These are phyloP conservation scores for Zoanthus gigantus DNA, from an alignment of 92 coral and sea anemone genomes.

Conservation along the genomic window DNA sequence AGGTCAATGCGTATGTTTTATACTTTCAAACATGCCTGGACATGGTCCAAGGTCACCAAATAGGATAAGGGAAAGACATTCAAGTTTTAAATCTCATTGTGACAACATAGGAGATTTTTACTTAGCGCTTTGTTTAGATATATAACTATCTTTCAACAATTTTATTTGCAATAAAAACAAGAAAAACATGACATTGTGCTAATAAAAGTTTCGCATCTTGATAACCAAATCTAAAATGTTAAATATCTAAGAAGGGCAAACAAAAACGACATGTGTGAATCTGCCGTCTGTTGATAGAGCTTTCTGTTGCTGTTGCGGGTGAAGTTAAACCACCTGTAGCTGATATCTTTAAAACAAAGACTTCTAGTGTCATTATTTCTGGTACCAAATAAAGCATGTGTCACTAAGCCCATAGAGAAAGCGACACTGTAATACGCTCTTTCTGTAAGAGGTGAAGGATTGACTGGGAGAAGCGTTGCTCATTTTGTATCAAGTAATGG, in stretches of 20 bases:
- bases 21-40: too few species aligned
- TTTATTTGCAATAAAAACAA: too few species aligned
- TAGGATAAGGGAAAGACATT: too few species aligned
- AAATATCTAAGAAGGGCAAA: neutral
- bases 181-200: too few species aligned
- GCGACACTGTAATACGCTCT: slow-evolving; percentile 1
- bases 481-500: slow-evolving; percentile 72
- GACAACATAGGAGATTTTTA: too few species aligned
- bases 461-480: neutral
- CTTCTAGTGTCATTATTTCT: neutral
- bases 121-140: too few species aligned
- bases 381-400: slow-evolving; percentile 32
- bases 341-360: slow-evolving; percentile 16
- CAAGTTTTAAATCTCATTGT: too few species aligned
- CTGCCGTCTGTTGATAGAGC: neutral
- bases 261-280: neutral
- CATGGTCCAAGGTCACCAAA: too few species aligned
- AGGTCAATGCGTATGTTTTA: too few species aligned
- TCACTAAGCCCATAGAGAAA: neutral
- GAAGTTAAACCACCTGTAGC: slow-evolving; percentile 10
- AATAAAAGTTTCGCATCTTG: too few species aligned
- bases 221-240: too few species aligned
- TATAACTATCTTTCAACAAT: too few species aligned
- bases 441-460: neutral
- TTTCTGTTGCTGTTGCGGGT: neutral